A percentile compares a stretch with the other conserved stretches of the same genome.
phyloP scores from a whole-genome alignment of 2,797 vertebrate species.

The Gorsachius magnificus region DNA sequence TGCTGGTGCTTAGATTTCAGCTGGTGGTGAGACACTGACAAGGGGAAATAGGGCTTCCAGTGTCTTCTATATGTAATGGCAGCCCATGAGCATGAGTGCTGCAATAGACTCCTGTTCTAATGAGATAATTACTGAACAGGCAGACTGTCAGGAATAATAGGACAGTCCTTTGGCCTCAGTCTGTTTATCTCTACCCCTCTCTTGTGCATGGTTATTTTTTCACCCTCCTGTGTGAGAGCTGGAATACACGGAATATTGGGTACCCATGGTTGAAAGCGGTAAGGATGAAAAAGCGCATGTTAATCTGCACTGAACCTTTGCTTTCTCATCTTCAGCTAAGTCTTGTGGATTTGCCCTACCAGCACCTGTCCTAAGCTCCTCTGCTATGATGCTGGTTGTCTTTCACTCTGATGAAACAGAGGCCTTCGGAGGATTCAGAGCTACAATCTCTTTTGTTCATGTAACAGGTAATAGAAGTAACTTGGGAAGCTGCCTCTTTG shows the following conservation, averaged over 20 bases:
- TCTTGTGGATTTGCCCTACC: conserved; percentile 78
- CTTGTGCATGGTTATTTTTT: background rate
- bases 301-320: background rate
- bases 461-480: conserved; percentile 70
- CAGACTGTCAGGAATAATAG: background rate
- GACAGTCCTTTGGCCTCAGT: background rate
- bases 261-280: background rate
- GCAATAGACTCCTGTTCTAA: background rate
- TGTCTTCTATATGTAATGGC: background rate
- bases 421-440: conserved; percentile 79
- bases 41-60: background rate
- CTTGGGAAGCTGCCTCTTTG: background rate
- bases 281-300: background rate
- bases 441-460: conserved; percentile 77
- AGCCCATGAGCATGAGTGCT: background rate
- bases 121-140: background rate
- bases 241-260: background rate
- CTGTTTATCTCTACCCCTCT: background rate
- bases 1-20: background rate
- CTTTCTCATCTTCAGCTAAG: conserved; percentile 65
- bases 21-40: background rate
- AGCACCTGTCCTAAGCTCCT: conserved; percentile 78
- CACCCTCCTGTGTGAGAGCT: background rate
- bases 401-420: conserved; percentile 79
- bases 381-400: conserved; percentile 76